Conservation (phyloP, 2,113 vertebrate genomes). For the Xerus inauris region DNA sequence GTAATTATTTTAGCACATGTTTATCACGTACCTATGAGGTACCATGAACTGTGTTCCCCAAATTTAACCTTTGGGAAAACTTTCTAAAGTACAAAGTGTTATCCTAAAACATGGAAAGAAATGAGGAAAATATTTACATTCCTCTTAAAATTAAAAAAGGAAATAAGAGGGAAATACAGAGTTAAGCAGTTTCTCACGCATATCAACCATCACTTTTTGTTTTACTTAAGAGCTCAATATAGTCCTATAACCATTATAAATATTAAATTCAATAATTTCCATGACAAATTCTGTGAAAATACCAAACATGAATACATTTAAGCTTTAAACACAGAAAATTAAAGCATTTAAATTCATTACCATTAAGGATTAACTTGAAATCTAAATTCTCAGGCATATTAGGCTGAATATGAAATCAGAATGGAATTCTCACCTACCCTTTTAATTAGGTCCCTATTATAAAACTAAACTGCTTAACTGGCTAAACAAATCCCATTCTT, state of each 20-base stretch:
- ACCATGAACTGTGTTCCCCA: background rate
- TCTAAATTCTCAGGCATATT: background rate
- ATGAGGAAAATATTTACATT: background rate
- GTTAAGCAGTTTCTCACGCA: background rate
- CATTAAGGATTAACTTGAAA: conserved; percentile 19
- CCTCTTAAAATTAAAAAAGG: conserved; percentile 22
- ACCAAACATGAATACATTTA: conserved; percentile 28
- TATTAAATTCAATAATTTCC: background rate
- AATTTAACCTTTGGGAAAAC: conserved; percentile 22
- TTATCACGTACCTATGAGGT: background rate
- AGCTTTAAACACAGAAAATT: background rate
- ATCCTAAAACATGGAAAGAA: background rate
- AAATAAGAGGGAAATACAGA: background rate
- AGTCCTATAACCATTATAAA: background rate
- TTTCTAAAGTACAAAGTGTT: background rate
- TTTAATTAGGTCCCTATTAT: background rate
- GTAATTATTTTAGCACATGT: background rate
- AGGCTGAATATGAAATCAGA: background rate
- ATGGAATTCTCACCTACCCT: background rate
- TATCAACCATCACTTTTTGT: background rate
- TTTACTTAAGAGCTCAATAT: conserved; percentile 4
- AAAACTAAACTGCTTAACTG: background rate
- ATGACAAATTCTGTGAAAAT: background rate
- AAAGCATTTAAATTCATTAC: conserved; percentile 5
- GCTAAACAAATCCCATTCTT: conserved; percentile 1